A percentile compares a stretch with the other conserved stretches of the same genome.
Evolutionary conservation across 2,888 invertebrate species (phyloP).

Genomic region (Plebejus melissa): DNA sequence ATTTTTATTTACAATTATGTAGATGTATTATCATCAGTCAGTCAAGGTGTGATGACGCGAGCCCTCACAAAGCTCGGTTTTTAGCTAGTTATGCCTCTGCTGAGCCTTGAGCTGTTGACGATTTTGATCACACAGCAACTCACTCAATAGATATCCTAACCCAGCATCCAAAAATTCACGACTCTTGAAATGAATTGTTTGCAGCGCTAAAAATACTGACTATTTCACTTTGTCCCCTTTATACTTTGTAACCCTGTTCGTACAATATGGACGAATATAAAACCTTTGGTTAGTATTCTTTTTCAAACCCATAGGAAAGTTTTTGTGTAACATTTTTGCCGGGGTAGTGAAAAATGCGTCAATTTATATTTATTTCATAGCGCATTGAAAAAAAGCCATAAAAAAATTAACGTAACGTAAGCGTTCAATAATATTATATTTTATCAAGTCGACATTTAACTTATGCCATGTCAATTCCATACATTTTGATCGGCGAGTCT

Average conservation of each 20-base stretch:
- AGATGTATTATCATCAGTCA: too few species aligned
- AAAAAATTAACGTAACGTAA: too few species aligned
- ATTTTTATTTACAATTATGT: too few species aligned
- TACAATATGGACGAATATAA: background rate
- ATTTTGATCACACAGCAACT: background rate
- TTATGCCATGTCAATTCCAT: too few species aligned
- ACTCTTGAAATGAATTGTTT: constrained; percentile 14
- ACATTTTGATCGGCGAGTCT: too few species aligned
- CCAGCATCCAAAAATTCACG: background rate
- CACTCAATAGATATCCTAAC: background rate
- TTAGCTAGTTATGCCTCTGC: too few species aligned
- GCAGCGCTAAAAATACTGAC: constrained; percentile 9
- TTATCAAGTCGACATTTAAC: too few species aligned
- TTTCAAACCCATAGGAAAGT: background rate
- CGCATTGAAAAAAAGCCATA: too few species aligned
- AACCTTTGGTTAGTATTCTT: constrained; percentile 4
- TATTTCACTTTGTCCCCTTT: constrained; percentile 2
- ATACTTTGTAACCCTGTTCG: background rate
- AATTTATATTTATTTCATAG: background rate
- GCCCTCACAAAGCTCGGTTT: too few species aligned
- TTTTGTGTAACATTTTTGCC: background rate
- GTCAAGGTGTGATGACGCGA: too few species aligned
- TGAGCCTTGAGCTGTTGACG: background rate
- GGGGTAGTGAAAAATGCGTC: background rate
- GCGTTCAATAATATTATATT: too few species aligned